Evolutionary conservation across 2,113 vertebrate genomes (phyloP), one percentile per base, ranked within the genome.

Genomic region (Corythoichthys intestinalis): DNA sequence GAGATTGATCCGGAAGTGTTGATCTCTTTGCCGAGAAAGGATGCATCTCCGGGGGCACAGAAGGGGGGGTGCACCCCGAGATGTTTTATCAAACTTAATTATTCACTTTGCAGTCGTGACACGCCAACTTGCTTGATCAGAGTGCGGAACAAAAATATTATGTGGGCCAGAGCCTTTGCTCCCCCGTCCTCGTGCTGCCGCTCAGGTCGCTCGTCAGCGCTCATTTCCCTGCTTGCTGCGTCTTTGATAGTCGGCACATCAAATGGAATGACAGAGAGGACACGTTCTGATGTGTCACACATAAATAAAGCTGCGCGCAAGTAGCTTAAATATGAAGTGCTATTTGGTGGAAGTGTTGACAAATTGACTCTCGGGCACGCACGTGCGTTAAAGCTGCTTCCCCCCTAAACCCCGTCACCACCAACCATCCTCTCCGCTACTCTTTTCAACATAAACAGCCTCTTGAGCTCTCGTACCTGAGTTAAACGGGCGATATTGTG

Each of bases 31-130:
- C 73, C 34, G 79, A 73, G 73, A 72, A 76, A 80, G 71, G 80
- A 82, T 73, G 82, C 71, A 50, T 83, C 88, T 88, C 88, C 6
- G 76, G 84, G 85, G 85, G 81, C 80, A n/a, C 6, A 73, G 74
- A 65, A 20, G 1, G 59, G 73, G 79, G 82, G 82, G 81, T 84
- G 28, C 12, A 90, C 83, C 81, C 79, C 74, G 70, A 78, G 71
- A 86, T 88, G 86, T 90, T 92, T 88, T 89, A 91, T 63, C 6
- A 20, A 92, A 90, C 86, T 92, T 91, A 91, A 91, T 91, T 91
- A 91, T 92, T 91, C 90, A 92, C 90, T 92, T 90, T 92, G 87
- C 88, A 87, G 84, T 85, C 79, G 84, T 90, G 89, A 91, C 88
- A 87, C 53, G 87, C 82, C 72, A 81, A 77, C 87, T 56, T 85